Percentiles rank a stretch among this genome's conserved stretches.
Evolutionary conservation across 1,140 invertebrate species (phyloP).

Genomic region (Rhagoletis pomonella): DNA sequence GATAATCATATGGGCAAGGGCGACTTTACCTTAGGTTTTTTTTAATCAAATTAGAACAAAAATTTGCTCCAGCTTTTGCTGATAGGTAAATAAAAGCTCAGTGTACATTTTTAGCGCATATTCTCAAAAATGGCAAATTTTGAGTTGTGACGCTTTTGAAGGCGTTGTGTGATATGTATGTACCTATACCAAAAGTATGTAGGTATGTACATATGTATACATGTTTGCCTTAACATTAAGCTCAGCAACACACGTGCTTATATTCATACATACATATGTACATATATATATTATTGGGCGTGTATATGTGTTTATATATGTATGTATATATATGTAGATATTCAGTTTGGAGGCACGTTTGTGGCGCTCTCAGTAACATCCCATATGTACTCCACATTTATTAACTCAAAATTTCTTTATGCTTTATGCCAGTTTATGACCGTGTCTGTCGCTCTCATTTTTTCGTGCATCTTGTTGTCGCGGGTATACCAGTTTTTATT

Average conservation of each 20-base stretch:
- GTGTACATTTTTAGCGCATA: too few species aligned
- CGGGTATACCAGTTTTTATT: constrained; percentile 22
- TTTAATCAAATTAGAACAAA: too few species aligned
- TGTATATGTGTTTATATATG: background rate
- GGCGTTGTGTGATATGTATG: too few species aligned
- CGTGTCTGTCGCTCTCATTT: background rate
- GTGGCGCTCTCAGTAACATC: background rate
- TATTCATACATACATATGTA: background rate
- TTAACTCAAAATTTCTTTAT: background rate
- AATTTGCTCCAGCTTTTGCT: too few species aligned
- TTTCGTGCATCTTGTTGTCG: background rate
- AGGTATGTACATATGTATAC: background rate
- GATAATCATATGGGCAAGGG: too few species aligned
- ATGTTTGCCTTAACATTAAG: background rate
- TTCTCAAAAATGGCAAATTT: too few species aligned
- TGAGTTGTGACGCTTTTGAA: too few species aligned
- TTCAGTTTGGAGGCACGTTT: constrained; percentile 41
- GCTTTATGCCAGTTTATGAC: background rate
- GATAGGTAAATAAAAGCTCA: too few species aligned
- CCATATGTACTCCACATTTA: background rate
- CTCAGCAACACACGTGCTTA: background rate
- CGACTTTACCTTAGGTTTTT: too few species aligned
- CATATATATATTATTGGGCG: background rate
- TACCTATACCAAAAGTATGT: background rate
- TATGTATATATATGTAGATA: background rate